Conservation (phyloP, 2,888 invertebrate genomes). For the Pristionchus arcanus region DNA sequence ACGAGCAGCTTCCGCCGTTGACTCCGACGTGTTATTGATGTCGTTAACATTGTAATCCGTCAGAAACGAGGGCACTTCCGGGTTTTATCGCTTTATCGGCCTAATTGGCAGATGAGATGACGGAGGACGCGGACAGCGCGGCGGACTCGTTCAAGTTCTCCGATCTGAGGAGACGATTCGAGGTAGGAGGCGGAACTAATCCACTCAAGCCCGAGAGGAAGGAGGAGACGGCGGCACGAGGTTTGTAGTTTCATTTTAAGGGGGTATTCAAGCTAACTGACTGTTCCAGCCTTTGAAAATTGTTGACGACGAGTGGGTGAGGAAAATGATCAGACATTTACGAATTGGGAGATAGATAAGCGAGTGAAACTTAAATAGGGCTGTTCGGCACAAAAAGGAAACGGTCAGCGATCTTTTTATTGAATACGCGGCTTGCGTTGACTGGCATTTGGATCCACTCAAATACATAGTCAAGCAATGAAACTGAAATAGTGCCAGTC, state of each 20-base stretch:
- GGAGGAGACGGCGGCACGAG: too few relatives aligned
- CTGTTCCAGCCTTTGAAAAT: too few relatives aligned
- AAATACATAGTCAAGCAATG: not conserved
- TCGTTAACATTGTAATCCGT: not conserved
- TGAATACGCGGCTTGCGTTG: not conserved
- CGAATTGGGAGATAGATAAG: too few relatives aligned
- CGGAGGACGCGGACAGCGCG: constrained; percentile 6
- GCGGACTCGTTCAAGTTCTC: constrained; percentile 33
- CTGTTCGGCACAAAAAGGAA: not conserved
- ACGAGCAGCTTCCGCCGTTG: not conserved
- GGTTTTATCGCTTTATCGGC: not conserved
- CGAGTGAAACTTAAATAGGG: not conserved
- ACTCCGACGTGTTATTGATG: too few relatives aligned
- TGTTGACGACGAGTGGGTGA: too few relatives aligned
- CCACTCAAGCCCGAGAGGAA: not conserved
- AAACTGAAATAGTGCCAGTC: not conserved
- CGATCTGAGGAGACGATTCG: constrained; percentile 22
- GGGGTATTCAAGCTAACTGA: too few relatives aligned
- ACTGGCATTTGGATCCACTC: not conserved
- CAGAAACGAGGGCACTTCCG: not conserved
- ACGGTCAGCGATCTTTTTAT: not conserved
- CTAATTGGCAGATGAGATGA: constrained; percentile 40
- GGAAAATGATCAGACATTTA: too few relatives aligned
- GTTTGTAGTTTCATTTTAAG: not conserved
- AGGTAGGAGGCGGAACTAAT: not conserved